Evolutionary conservation across 2,888 invertebrate genomes (phyloP), one percentile per base, ranked within the genome.

Genomic region (Pseudanteris insignis): DNA sequence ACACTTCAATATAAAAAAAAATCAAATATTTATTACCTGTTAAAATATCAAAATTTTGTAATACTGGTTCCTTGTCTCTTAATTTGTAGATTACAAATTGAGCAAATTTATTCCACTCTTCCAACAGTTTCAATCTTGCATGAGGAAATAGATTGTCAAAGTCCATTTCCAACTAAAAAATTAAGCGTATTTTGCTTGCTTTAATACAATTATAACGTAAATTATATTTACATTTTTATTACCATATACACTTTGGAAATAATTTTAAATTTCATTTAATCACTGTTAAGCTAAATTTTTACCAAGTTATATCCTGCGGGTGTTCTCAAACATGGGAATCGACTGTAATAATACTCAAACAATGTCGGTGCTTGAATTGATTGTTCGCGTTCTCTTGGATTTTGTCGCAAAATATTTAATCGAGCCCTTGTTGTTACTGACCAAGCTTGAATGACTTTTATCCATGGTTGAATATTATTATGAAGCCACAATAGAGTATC

Each of bases 31-130:
- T 2, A 9, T 38, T 47, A 55, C 55, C 55, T 41, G 55, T 33
- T 11, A 55, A 25, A 47, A 55, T 36, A 28, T 55, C 55, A 36
- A 40, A 47, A n/a, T 47, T 34, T 7, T 41, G 38, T 15, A 47
- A 41, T 4, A 18, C 11, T 36, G 47, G 18, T 28, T 55, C 55
- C 26, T 37, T 58, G 37, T 58, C 58, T 13, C 24, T 58, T 15
- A 58, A 38, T 33, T 58, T 58, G n/a, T 50, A 50, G 15, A 58
- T 13, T 14, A 58, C 29, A 25, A 58, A 58, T 38, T 50, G 48
- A 44, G 58, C 43, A 43, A 58, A 58, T 28, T 50, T 58, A 9
- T 43, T 38, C 58, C 58, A 58, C 15, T 50, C 58, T 4, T 37
- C 50, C 1, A 12, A 28, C 24, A 58, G 12, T 24, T 58, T 48